A percentile compares a stretch with the other conserved stretches of the same genome.
Conservation (phyloP, 2,113 vertebrate species). For the Pangasianodon hypophthalmus region DNA sequence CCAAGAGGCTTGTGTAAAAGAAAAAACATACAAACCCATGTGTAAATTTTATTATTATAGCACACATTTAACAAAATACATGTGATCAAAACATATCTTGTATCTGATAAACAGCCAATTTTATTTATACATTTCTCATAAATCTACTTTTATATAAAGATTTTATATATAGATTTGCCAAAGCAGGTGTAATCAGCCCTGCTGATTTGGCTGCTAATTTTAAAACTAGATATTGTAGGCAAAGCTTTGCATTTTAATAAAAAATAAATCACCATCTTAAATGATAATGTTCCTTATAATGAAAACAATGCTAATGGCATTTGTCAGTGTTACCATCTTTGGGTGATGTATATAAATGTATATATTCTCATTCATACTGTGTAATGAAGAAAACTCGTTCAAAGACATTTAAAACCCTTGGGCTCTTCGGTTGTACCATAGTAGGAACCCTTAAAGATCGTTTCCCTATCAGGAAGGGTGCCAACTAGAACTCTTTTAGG, state of each 20-base stretch:
- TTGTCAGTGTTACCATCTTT: background rate
- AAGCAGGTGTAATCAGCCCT: constrained; percentile 33
- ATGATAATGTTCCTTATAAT: background rate
- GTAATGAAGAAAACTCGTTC: background rate
- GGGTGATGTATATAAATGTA: background rate
- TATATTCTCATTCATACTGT: background rate
- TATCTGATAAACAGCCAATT: background rate
- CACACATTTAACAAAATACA: background rate
- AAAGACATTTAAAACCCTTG: background rate
- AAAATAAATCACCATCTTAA: background rate
- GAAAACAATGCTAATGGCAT: background rate
- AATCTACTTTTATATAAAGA: background rate
- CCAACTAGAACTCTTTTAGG: background rate
- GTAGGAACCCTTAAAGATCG: background rate
- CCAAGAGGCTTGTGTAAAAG: background rate
- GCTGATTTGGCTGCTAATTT: constrained; percentile 23
- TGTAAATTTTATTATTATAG: constrained; percentile 12
- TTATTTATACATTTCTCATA: background rate
- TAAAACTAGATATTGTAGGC: constrained; percentile 7
- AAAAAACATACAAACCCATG: background rate
- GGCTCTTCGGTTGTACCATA: background rate
- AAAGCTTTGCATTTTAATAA: constrained; percentile 25
- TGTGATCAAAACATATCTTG: background rate
- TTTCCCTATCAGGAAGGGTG: background rate
- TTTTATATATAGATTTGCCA: constrained; percentile 8